Conservation (phyloP, 2,888 invertebrate genomes). For the Cylindroiulus punctatus region DNA sequence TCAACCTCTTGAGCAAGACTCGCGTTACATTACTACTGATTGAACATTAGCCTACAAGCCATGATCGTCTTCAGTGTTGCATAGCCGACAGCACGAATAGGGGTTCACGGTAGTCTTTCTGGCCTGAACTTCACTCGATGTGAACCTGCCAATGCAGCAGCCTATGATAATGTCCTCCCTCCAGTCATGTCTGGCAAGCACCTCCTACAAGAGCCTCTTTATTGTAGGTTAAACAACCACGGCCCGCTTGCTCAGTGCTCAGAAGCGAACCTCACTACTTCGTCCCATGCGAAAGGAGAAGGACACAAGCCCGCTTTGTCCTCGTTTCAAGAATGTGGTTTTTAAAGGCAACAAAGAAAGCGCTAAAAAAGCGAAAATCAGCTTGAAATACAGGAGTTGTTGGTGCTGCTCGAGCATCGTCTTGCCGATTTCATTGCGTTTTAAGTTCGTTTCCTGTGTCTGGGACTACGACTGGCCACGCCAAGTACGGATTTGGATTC, state of each 20-base stretch:
- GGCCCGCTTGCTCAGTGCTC: neutral
- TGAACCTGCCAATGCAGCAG: neutral
- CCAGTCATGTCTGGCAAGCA: conserved; percentile 23
- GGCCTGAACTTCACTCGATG: neutral
- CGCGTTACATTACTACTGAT: no score
- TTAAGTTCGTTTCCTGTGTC: neutral
- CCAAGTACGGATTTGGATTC: neutral
- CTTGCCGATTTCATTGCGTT: neutral
- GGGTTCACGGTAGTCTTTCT: neutral
- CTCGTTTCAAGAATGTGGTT: conserved; percentile 38
- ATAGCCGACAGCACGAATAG: neutral
- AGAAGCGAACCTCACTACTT: conserved; percentile 20
- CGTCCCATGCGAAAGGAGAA: conserved; percentile 31
- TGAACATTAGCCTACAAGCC: no score
- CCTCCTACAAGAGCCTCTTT: conserved; percentile 33
- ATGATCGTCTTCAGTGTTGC: no score
- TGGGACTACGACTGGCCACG: neutral
- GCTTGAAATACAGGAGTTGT: neutral
- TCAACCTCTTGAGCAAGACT: no score
- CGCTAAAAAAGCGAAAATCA: conserved; percentile 17
- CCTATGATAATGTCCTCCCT: conserved; percentile 27
- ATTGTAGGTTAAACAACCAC: conserved; percentile 38
- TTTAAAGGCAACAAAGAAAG: conserved; percentile 26
- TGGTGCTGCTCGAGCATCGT: neutral
- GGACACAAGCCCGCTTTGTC: conserved; percentile 33